A percentile compares a stretch with the other conserved stretches of the same genome.
Evolutionary conservation across 2,888 invertebrate genomes (phyloP).

Genomic region (Hedya salicella): DNA sequence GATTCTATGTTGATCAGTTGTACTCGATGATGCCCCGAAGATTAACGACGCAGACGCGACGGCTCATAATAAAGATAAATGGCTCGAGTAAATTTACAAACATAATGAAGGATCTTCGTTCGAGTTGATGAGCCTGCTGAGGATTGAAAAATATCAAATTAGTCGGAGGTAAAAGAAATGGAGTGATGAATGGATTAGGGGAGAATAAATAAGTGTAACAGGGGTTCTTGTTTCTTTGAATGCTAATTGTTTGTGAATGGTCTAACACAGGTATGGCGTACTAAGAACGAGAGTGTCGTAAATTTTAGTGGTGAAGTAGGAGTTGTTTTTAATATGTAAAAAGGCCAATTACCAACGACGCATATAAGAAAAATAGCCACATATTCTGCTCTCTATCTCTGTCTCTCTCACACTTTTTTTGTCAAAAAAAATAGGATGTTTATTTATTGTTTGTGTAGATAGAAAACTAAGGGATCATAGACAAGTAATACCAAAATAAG

Average conservation of each 20-base stretch:
- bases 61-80: constrained; percentile 34
- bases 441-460: too few species aligned
- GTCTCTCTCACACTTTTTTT: too few species aligned
- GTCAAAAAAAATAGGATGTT: too few species aligned
- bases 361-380: too few species aligned
- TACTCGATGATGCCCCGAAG: constrained; percentile 23
- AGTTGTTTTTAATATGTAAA: too few species aligned
- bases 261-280: background rate
- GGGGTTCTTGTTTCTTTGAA: background rate
- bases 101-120: constrained; percentile 36
- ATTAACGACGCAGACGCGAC: constrained; percentile 31
- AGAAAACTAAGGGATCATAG: too few species aligned
- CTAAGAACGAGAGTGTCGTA: too few species aligned
- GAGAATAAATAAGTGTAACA: background rate
- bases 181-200: constrained; percentile 6
- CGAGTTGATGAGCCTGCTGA: constrained; percentile 14
- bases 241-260: constrained; percentile 5
- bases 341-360: too few species aligned
- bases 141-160: constrained; percentile 33
- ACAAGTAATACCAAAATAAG: too few species aligned
- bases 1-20: constrained; percentile 9
- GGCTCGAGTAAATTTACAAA: constrained; percentile 24
- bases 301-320: too few species aligned
- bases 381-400: too few species aligned
- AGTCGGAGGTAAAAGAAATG: constrained; percentile 11